Conservation (phyloP, 2,113 vertebrate genomes). For the Corythaeola cristata region DNA sequence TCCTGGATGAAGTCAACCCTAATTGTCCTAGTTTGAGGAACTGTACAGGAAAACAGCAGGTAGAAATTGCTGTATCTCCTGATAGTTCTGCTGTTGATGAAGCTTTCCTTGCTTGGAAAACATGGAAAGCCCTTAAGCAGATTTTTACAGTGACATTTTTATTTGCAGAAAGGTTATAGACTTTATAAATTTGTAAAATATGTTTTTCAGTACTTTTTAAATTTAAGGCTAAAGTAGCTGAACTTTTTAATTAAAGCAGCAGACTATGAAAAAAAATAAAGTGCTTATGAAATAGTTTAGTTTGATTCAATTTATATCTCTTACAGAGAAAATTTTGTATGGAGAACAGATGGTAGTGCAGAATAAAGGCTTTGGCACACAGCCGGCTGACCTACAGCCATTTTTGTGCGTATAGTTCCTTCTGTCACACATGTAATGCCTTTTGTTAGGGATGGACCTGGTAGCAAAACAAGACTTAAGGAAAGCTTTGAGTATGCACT, state of each 20-base stretch:
- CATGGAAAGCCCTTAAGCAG: not conserved
- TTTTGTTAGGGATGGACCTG: not conserved
- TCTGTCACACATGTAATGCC: not conserved
- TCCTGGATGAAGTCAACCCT: not conserved
- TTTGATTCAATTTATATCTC: not conserved
- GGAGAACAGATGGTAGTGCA: not conserved
- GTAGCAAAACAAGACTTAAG: not conserved
- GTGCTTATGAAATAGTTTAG: not conserved
- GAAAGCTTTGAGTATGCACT: not conserved
- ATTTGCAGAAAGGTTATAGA: not conserved
- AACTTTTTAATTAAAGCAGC: not conserved
- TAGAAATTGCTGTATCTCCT: not conserved
- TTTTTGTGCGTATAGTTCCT: not conserved
- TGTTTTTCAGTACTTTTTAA: not conserved
- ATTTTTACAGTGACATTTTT: not conserved
- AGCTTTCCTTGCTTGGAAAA: not conserved
- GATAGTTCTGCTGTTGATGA: not conserved
- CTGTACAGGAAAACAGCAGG: not conserved
- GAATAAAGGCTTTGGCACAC: not conserved
- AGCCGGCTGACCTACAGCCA: not conserved
- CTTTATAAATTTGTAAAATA: not conserved
- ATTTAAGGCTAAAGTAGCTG: not conserved
- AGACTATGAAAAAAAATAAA: not conserved
- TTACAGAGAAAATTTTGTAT: not conserved
- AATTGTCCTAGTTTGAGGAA: not conserved